Conservation (phyloP, 2,797 vertebrate species). For the Myotis pilosus region DNA sequence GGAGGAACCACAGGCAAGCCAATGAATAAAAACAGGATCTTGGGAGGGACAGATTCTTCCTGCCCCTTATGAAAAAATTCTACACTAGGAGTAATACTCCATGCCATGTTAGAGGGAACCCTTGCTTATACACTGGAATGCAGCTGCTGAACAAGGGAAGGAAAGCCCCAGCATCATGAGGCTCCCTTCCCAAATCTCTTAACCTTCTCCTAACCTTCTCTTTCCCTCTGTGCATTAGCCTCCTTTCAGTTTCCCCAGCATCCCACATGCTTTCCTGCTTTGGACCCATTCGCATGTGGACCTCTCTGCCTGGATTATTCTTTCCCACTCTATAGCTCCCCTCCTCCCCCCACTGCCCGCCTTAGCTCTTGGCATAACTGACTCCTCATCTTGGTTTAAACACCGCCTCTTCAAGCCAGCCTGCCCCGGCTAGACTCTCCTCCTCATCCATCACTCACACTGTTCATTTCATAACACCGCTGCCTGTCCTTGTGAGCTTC, state of each 20-base stretch:
- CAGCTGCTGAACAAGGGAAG: neutral
- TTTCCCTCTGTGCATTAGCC: neutral
- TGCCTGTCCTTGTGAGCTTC: neutral
- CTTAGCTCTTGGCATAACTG: neutral
- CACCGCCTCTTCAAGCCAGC: neutral
- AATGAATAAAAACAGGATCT: neutral
- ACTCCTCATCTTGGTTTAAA: neutral
- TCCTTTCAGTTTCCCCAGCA: neutral
- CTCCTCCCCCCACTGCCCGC: neutral
- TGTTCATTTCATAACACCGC: neutral
- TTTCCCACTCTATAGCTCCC: neutral
- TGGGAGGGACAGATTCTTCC: neutral
- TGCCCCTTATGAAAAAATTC: neutral
- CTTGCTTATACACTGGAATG: neutral
- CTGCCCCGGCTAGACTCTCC: neutral
- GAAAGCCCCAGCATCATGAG: neutral
- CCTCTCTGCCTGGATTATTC: neutral
- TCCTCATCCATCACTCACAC: neutral
- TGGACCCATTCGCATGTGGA: neutral
- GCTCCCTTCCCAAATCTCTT: neutral
- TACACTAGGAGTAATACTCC: neutral
- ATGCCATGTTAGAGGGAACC: neutral
- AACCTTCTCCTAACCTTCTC: neutral
- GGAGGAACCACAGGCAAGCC: neutral
- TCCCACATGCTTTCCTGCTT: neutral